A percentile compares a stretch with the other conserved stretches of the same genome.
Conservation (phyloP, 2,888 invertebrate genomes). For the Eupithecia dodoneata region DNA sequence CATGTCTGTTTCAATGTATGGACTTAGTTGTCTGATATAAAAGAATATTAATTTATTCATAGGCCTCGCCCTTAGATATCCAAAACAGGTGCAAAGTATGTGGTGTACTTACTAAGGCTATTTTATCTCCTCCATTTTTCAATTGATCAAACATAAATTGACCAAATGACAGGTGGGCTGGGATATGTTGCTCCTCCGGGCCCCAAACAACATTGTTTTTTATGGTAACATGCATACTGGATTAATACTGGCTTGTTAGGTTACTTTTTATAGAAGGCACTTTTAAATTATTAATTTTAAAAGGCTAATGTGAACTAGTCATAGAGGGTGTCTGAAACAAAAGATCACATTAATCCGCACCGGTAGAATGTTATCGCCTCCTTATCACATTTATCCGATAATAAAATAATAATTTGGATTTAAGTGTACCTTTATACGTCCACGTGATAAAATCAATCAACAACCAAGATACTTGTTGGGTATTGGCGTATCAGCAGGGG, state of each 20-base stretch:
- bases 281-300: background rate
- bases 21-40: no score
- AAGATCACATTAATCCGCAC: background rate
- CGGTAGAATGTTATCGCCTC: background rate
- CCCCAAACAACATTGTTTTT: constrained; percentile 74
- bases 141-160: constrained; percentile 82
- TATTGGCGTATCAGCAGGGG: background rate
- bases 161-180: constrained; percentile 80
- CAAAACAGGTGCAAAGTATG: background rate
- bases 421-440: background rate
- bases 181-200: constrained; percentile 72
- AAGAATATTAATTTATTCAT: no score
- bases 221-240: constrained; percentile 58
- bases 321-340: constrained; percentile 1
- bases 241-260: background rate
- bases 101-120: constrained; percentile 74
- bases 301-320: background rate
- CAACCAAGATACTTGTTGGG: background rate
- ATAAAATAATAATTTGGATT: background rate
- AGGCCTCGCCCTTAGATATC: background rate
- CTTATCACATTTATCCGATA: background rate
- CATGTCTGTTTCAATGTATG: background rate
- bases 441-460: background rate
- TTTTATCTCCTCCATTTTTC: constrained; percentile 76
- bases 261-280: background rate